These are phyloP conservation scores for Sylvilagus bachmani DNA, from an alignment of 2,113 vertebrate species.

Conservation along the genomic window DNA sequence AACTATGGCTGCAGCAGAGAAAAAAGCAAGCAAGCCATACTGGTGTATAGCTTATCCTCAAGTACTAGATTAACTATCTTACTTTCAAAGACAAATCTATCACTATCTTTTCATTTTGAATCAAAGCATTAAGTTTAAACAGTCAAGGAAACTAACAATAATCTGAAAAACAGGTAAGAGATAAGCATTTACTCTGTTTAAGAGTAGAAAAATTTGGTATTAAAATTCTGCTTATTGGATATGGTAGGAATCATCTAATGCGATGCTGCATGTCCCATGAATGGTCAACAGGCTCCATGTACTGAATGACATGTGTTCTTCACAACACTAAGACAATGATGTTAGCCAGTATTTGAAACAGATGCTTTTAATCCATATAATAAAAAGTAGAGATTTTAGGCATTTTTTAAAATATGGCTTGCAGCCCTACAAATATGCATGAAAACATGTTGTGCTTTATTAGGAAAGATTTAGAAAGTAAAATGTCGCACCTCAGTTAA, in stretches of 20 bases:
- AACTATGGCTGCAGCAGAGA: neutral
- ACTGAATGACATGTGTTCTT: neutral
- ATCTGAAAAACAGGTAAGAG: neutral
- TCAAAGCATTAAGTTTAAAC: constrained; percentile 49
- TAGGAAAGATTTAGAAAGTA: constrained; percentile 40
- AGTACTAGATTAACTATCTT: neutral
- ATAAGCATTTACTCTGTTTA: constrained; percentile 15
- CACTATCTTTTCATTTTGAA: constrained; percentile 48
- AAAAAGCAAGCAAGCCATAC: neutral
- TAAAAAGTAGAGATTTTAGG: constrained; percentile 6
- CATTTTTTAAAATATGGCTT: constrained; percentile 21
- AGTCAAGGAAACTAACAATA: constrained; percentile 35
- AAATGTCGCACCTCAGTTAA: constrained; percentile 92
- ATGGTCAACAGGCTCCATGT: neutral
- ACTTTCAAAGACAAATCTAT: constrained; percentile 43
- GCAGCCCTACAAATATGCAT: neutral
- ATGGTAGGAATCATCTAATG: neutral
- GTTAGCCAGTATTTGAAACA: neutral
- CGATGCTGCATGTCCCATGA: neutral
- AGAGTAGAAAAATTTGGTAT: constrained; percentile 12
- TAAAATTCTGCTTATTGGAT: constrained; percentile 3
- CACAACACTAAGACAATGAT: neutral
- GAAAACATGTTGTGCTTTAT: neutral
- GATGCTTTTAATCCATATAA: neutral
- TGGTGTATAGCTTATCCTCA: neutral